A percentile compares a stretch with the other conserved stretches of the same genome.
Conservation (phyloP, 2,888 invertebrate species). For the Punctoribates punctum region DNA sequence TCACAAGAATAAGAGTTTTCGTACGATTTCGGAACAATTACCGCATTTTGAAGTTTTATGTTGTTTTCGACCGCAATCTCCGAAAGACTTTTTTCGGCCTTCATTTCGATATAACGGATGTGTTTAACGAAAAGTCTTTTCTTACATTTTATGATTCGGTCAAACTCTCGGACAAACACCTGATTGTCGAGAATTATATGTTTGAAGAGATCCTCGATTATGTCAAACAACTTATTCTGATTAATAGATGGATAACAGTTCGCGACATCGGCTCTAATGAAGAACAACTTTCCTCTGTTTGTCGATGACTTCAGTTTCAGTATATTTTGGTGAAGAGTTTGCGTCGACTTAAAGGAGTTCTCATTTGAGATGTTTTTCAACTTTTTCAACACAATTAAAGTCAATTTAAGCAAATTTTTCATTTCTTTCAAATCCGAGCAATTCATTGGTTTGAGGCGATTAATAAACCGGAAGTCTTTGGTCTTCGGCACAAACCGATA, state of each 20-base stretch:
- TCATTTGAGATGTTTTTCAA: not conserved
- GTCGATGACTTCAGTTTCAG: not conserved
- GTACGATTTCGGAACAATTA: not conserved
- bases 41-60: conserved; percentile 1
- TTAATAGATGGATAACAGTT: conserved; percentile 40
- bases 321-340: conserved; percentile 12
- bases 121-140: conserved; percentile 24
- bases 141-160: not conserved
- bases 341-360: not conserved
- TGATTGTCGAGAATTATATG: not conserved
- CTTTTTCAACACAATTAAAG: conserved; percentile 11
- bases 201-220: not conserved
- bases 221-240: conserved; percentile 28
- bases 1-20: not conserved
- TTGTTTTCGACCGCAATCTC: not conserved
- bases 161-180: not conserved
- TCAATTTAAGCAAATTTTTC: conserved; percentile 5
- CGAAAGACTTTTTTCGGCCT: not conserved
- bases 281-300: conserved; percentile 10
- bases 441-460: conserved; percentile 8
- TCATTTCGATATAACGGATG: not conserved
- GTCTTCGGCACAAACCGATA: conserved; percentile 34
- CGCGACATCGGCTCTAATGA: conserved; percentile 31
- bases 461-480: conserved; percentile 28
- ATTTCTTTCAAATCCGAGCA: not conserved